Conservation (phyloP, 2,797 vertebrate species). For the Coregonus sp. region DNA sequence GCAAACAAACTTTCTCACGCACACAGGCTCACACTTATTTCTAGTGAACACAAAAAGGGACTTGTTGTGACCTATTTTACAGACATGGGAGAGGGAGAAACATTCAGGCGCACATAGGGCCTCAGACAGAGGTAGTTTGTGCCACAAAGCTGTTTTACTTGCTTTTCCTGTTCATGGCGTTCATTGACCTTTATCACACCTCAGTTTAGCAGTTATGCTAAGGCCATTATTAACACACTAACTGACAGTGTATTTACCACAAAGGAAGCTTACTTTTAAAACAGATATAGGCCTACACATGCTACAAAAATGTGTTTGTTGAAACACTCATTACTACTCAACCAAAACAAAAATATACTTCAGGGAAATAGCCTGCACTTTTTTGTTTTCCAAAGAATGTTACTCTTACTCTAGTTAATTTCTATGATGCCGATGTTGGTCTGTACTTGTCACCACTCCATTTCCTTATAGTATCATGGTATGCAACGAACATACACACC, state of each 20-base stretch:
- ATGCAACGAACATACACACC: background rate
- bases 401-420: slow-evolving; percentile 41
- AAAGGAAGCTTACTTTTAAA: background rate
- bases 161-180: slow-evolving; percentile 66
- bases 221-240: background rate
- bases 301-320: background rate
- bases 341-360: slow-evolving; percentile 38
- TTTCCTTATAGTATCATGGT: background rate
- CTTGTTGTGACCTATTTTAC: slow-evolving; percentile 11
- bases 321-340: slow-evolving; percentile 9
- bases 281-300: background rate
- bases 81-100: background rate
- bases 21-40: slow-evolving; percentile 1
- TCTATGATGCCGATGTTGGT: slow-evolving; percentile 30
- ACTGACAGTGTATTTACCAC: background rate
- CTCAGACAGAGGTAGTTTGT: background rate
- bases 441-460: background rate
- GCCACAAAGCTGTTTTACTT: slow-evolving; percentile 49
- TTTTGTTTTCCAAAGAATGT: slow-evolving; percentile 56
- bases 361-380: slow-evolving; percentile 13
- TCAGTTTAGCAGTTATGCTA: background rate
- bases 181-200: slow-evolving; percentile 30
- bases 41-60: slow-evolving; percentile 34
- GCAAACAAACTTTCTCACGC: slow-evolving; percentile 1
- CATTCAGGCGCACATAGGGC: background rate